These are phyloP conservation scores for Leptoteleia sp. DNA, from an alignment of 1,140 invertebrate genomes.

Conservation along the genomic window DNA sequence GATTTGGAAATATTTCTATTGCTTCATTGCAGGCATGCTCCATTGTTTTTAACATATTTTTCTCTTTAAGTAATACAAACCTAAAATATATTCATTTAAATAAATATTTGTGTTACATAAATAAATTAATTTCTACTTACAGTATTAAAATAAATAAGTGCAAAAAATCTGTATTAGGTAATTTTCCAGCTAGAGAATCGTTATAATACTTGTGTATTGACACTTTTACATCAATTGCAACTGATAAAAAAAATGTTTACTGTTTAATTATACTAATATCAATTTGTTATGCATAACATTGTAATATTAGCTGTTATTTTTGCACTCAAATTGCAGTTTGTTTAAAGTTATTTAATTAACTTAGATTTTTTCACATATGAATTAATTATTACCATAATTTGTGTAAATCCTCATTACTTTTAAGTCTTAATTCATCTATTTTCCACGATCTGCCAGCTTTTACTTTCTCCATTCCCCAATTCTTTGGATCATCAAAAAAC, in stretches of 20 bases:
- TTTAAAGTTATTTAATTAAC: too few species aligned
- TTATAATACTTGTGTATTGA: too few species aligned
- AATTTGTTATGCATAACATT: too few species aligned
- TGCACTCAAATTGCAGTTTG: too few species aligned
- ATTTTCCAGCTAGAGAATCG: too few species aligned
- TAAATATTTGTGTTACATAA: background rate
- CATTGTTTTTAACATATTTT: constrained; percentile 99
- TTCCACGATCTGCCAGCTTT: constrained; percentile 94
- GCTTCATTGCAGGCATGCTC: constrained; percentile 89
- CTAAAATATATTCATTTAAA: constrained; percentile 75
- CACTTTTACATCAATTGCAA: constrained; percentile 1
- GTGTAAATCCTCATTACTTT: constrained; percentile 97
- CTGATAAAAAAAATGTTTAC: too few species aligned
- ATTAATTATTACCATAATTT: constrained; percentile 97
- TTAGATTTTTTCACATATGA: too few species aligned
- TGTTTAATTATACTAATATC: too few species aligned
- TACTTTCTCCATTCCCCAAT: constrained; percentile 90
- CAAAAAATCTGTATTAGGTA: too few species aligned
- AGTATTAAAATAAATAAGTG: too few species aligned
- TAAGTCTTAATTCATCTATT: constrained; percentile 94
- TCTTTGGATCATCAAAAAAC: constrained; percentile 95
- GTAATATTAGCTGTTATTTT: too few species aligned
- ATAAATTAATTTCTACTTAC: too few species aligned
- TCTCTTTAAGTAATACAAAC: constrained; percentile 96
- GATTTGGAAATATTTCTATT: constrained; percentile 91